These are phyloP conservation scores for Platichthys flesus DNA, from an alignment of 2,113 vertebrate species.

Conservation along the genomic window DNA sequence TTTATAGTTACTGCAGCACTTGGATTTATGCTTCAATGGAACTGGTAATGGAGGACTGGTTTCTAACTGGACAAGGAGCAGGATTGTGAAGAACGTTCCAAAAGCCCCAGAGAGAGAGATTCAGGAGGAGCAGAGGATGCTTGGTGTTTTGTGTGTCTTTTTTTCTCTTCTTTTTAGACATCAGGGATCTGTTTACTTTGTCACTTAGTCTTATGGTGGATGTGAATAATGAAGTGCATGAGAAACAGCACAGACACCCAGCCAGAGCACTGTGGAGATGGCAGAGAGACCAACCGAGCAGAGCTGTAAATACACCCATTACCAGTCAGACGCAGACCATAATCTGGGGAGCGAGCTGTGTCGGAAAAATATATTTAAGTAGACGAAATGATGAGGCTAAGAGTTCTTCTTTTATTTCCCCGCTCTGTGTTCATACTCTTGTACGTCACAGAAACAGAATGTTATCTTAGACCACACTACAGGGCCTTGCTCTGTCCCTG, in stretches of 20 bases:
- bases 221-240: constrained; percentile 23
- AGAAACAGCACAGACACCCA: constrained; percentile 41
- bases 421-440: constrained; percentile 15
- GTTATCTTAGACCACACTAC: not conserved
- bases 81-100: constrained; percentile 3
- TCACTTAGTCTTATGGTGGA: constrained; percentile 40
- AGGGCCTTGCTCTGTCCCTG: constrained; percentile 10
- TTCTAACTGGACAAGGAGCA: constrained; percentile 1
- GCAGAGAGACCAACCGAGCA: constrained; percentile 26
- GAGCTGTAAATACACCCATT: constrained; percentile 58
- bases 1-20: constrained; percentile 2
- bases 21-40: not conserved
- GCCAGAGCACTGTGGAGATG: constrained; percentile 29
- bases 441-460: constrained; percentile 7
- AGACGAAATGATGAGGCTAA: constrained; percentile 29
- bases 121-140: not conserved
- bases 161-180: constrained; percentile 21
- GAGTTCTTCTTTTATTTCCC: not conserved
- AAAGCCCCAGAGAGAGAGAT: not conserved
- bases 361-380: constrained; percentile 19
- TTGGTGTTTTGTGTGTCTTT: not conserved
- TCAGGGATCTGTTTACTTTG: constrained; percentile 52
- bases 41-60: constrained; percentile 8
- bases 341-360: constrained; percentile 18
- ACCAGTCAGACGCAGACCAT: constrained; percentile 10